Evolutionary conservation across 2,113 vertebrate species (phyloP).

Genomic region (Mobula hypostoma): DNA sequence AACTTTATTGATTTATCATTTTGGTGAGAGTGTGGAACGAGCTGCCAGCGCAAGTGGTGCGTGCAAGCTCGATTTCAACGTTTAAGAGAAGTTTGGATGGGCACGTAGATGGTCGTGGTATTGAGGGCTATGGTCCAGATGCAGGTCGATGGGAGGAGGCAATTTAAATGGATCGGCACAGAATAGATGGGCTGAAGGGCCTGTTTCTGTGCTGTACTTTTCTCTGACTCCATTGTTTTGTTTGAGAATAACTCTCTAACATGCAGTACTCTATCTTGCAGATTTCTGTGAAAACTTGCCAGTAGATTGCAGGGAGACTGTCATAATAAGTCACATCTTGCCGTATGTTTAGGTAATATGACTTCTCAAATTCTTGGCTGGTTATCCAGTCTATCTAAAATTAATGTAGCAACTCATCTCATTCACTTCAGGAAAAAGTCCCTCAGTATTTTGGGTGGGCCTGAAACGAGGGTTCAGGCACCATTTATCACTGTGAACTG

Average conservation of each 20-base stretch:
- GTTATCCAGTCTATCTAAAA: not conserved
- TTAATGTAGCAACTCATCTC: not conserved
- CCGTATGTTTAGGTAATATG: slow-evolving; percentile 78
- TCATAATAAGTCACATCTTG: slow-evolving; percentile 83
- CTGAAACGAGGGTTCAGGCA: no score
- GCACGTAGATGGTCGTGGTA: no score
- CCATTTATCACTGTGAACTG: no score
- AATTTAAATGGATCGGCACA: no score
- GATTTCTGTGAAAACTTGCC: slow-evolving; percentile 86
- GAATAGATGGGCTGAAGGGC: no score
- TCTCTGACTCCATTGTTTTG: not conserved
- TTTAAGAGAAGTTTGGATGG: no score
- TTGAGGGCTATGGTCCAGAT: no score
- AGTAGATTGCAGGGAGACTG: slow-evolving; percentile 71
- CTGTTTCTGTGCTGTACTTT: no score
- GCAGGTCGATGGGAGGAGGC: no score
- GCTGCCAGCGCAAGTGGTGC: no score
- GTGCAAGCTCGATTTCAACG: no score
- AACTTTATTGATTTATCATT: not conserved
- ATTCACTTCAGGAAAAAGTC: not conserved
- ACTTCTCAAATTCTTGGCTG: not conserved
- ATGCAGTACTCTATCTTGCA: slow-evolving; percentile 43
- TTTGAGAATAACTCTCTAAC: not conserved
- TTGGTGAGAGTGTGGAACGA: no score
- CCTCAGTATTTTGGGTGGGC: not conserved